Evolutionary conservation across 2,888 invertebrate genomes (phyloP), one percentile per base, ranked within the genome.

Genomic region (Melieria picta): DNA sequence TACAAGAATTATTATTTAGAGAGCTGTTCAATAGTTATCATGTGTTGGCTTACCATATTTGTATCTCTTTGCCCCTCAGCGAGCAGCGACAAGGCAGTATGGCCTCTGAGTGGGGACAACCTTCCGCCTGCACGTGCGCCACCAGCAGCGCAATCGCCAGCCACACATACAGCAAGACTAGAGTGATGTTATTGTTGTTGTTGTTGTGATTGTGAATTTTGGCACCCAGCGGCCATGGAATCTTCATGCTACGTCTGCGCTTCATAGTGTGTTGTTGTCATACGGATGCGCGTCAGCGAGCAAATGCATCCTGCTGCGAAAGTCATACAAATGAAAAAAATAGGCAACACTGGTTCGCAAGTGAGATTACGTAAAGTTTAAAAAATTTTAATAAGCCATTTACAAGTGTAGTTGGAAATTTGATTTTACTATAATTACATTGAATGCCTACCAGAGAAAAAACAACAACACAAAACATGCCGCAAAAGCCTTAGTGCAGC

Each of bases 51-150:
- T 88, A 94, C 95, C 95, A 95, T 88, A 95, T 93, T 89, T 95
- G 95, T 78, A 93, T 89, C 81, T 95, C 94, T 81, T 93, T 91
- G 80, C 91, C 91, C 62, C 93, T 90, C 75, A 91, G 89, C 46
- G 94, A 91, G 85, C 95, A 95, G 79, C 94, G 90, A 84, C 95
- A 95, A 43, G 95, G 95, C 71, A 93, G 86, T 79, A 95, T 94
- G 62, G 90, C 89, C 80, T 94, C 93, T 74, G 93, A 91, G 45
- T 91, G 88, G 45, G 95, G 95, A 84, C 95, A 95, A 82, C 81
- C 81, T 50, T 83, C 83, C 50, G 73, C 75, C 46, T 69, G 63
- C n/a, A 68, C 56, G 6, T 46, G 13, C 3, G 45, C 58, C 13
- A 55, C 1, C 11, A 64, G 16, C 13, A 65, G 13, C 16, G 65